phyloP scores from a whole-genome alignment of 2,797 vertebrate species.

The Propithecus perrieri region DNA sequence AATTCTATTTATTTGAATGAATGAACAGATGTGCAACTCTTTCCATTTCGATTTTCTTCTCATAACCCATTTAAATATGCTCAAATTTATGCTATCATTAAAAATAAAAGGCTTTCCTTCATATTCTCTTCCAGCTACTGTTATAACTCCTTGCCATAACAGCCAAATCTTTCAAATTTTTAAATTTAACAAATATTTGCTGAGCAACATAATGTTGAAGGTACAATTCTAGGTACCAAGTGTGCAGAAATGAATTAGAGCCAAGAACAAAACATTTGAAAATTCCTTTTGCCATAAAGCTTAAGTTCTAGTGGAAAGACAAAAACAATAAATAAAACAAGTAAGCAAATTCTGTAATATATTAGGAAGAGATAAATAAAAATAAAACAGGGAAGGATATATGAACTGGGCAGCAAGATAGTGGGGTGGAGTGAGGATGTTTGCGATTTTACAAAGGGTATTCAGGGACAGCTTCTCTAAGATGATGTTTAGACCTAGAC shows the following conservation, averaged over 20 bases:
- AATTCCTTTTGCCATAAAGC: not conserved
- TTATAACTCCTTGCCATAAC: not conserved
- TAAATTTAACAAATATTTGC: conserved; percentile 20
- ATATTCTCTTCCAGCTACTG: not conserved
- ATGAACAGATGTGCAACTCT: not conserved
- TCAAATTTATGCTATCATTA: not conserved
- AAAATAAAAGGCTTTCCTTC: not conserved
- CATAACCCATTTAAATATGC: not conserved
- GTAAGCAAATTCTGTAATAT: not conserved
- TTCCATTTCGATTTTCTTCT: not conserved
- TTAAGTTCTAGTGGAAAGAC: not conserved
- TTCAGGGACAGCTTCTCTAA: not conserved
- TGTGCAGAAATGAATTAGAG: not conserved
- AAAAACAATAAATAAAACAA: not conserved
- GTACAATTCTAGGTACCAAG: not conserved
- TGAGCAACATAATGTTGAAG: not conserved
- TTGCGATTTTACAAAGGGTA: not conserved
- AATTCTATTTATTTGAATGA: conserved; percentile 4
- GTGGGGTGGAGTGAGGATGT: not conserved
- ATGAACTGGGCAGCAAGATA: not conserved
- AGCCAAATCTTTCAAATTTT: not conserved
- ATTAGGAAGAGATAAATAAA: not conserved
- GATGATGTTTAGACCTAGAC: not conserved
- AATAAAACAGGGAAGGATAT: not conserved
- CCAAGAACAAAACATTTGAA: not conserved